A percentile compares a stretch with the other conserved stretches of the same genome.
phyloP scores from a whole-genome alignment of 1,140 invertebrate genomes.

The Marisa cornuarietis region DNA sequence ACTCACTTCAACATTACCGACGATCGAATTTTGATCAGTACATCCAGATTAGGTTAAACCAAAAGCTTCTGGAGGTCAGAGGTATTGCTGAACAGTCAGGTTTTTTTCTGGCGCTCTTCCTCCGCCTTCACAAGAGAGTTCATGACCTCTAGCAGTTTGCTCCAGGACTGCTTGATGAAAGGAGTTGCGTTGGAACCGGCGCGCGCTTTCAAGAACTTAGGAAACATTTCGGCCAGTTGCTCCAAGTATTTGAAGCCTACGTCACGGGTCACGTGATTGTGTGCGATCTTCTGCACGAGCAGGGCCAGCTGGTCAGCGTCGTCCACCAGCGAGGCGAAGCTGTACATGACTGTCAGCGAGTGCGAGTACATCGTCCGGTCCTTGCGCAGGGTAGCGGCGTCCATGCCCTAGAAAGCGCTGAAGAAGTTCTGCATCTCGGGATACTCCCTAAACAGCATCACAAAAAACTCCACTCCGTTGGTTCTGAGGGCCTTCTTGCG shows the following conservation, averaged over 20 bases:
- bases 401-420: constrained; percentile 70
- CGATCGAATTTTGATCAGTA: no score
- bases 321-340: constrained; percentile 73
- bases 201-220: constrained; percentile 1
- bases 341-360: constrained; percentile 75
- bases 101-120: neutral
- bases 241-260: constrained; percentile 69
- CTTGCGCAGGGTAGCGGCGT: constrained; percentile 68
- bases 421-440: constrained; percentile 74
- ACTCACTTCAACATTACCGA: no score
- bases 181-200: constrained; percentile 8
- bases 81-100: no score
- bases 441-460: constrained; percentile 70
- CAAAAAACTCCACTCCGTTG: constrained; percentile 23
- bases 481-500: constrained; percentile 10
- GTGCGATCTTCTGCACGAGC: constrained; percentile 73
- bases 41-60: no score
- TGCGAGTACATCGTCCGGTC: constrained; percentile 77
- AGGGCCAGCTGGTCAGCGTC: constrained; percentile 73
- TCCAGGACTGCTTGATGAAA: constrained; percentile 14
- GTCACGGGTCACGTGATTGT: constrained; percentile 71
- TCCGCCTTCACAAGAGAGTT: constrained; percentile 9
- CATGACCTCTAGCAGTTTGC: constrained; percentile 17
- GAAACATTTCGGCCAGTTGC: constrained; percentile 12
- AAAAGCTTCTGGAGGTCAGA: no score